Base-by-base conservation (phyloP, 2,797 vertebrate species). In the Dicrostonyx torquatus region DNA sequence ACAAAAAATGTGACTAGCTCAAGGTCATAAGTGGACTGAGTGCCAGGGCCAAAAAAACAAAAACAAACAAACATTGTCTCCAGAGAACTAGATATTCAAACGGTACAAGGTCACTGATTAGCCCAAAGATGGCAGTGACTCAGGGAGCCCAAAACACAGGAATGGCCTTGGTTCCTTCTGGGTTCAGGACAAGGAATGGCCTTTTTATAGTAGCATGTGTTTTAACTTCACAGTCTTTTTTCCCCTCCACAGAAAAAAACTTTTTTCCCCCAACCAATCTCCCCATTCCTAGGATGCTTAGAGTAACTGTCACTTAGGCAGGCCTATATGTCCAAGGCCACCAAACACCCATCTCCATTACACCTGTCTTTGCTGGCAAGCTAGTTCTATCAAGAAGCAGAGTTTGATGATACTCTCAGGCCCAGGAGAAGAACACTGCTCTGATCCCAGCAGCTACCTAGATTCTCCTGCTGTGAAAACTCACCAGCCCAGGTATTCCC, bases 1-100 rank as follows among this genome's bases (percentile, higher is more conserved):
- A 76, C 48, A 64, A 62, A 97, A 72, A 78, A 26, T 87, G 29
- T 45, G 89, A 95, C 58, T 73, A 76, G 62, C 31, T 68, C 76
- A 96, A 95, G 92, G 94, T 95, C 62, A 89, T 40, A 43, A 31
- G n/a, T 68, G 70, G 68, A 79, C 14, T 5, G n/a, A 87, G 66
- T n/a, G 66, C 34, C 58, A 87, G 68, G 20, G 75, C 6, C 68
- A 26, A 91, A 93, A 93, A 94, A 94, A 91, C 62, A 88, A 92
- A 97, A 90, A 70, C 58, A 94, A 91, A 87, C 85, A 96, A 92
- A 97, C 77, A 53, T 1, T 83, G 68, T 88, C n/a, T 91, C 55
- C 18, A 37, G 77, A 93, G 89, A 94, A 87, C 89, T 5, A 62
- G 80, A 95, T 18, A 78, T 18, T 80, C 76, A 62, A 50, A 17